phyloP scores from a whole-genome alignment of 2,888 invertebrate species.

The Litoditis marina region DNA sequence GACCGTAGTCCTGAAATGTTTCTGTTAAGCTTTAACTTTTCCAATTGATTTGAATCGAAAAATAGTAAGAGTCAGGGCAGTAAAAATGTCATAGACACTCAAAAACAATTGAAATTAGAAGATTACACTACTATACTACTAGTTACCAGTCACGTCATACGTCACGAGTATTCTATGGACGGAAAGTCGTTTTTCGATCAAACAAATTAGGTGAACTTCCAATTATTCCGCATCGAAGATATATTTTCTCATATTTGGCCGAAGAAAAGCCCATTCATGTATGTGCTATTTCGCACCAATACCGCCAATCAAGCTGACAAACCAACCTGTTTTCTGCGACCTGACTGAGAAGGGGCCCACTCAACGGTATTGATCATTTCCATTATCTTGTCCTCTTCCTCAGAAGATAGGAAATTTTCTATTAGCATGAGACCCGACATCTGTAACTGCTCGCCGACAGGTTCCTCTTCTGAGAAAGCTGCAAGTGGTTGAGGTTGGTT shows the following conservation, averaged over 20 bases:
- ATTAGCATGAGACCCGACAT: constrained; percentile 62
- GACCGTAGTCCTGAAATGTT: constrained; percentile 78
- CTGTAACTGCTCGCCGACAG: too few species aligned
- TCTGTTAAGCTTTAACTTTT: too few species aligned
- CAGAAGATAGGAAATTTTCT: constrained; percentile 72
- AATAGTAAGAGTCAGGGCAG: too few species aligned
- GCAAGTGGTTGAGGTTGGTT: not conserved
- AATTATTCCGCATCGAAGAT: too few species aligned
- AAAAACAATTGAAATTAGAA: not conserved
- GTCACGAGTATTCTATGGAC: too few species aligned
- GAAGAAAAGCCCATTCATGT: not conserved
- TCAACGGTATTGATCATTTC: constrained; percentile 75
- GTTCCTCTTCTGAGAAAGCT: constrained; percentile 12
- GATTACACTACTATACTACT: too few species aligned
- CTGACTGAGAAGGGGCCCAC: constrained; percentile 88
- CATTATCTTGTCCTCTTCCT: constrained; percentile 73
- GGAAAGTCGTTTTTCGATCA: too few species aligned
- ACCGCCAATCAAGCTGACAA: too few species aligned
- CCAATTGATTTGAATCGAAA: too few species aligned
- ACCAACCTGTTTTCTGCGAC: constrained; percentile 78
- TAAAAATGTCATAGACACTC: constrained; percentile 21
- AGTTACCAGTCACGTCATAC: too few species aligned
- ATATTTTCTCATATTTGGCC: too few species aligned
- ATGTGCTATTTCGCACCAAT: not conserved
- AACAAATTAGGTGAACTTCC: too few species aligned